A percentile compares a stretch with the other conserved stretches of the same genome.
Evolutionary conservation across 2,113 vertebrate species (phyloP).

Genomic region (Falco punctatus): DNA sequence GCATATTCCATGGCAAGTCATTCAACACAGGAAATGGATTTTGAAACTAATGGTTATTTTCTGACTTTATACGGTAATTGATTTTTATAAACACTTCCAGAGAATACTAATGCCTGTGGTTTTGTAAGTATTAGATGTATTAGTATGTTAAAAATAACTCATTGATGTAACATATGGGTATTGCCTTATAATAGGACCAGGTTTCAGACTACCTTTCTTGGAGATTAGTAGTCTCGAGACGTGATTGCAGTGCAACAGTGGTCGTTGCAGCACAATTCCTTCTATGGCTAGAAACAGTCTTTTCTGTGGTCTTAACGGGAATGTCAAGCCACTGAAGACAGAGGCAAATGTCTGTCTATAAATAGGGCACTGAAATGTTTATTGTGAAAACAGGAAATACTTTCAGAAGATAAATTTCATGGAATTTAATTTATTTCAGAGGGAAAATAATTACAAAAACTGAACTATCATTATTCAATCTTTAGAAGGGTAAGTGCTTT

Average conservation of each 20-base stretch:
- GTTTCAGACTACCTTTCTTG: slow-evolving; percentile 8
- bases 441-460: background rate
- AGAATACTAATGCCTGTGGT: background rate
- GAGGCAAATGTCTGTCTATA: background rate
- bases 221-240: background rate
- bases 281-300: slow-evolving; percentile 10
- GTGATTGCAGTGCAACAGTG: background rate
- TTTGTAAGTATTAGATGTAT: background rate
- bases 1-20: background rate
- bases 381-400: slow-evolving; percentile 53
- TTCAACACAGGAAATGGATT: slow-evolving; percentile 19
- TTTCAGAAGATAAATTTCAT: background rate
- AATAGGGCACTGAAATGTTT: slow-evolving; percentile 19
- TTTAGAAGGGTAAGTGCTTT: background rate
- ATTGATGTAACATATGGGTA: background rate
- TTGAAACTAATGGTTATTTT: slow-evolving; percentile 15
- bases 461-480: background rate
- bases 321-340: background rate
- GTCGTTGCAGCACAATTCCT: background rate
- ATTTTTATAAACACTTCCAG: background rate
- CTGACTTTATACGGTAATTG: background rate
- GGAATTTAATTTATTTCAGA: background rate
- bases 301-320: background rate
- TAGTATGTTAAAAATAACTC: slow-evolving; percentile 28
- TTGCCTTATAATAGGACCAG: background rate